Conservation (phyloP, 2,113 vertebrate species). For the Phaetusa simplex region DNA sequence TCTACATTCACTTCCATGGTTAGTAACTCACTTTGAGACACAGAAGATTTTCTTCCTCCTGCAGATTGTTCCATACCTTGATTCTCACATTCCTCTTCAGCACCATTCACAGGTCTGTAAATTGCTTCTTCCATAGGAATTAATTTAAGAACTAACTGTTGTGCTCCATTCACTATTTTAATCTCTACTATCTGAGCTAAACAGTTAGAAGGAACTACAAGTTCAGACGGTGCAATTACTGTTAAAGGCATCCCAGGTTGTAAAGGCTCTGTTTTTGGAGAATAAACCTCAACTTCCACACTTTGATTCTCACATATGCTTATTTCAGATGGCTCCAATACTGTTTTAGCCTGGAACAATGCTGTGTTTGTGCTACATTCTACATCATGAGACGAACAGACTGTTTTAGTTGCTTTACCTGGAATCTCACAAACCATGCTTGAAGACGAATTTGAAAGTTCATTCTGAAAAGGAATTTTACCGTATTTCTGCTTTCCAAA, state of each 20-base stretch:
- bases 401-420: not conserved
- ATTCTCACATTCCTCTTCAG: not conserved
- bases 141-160: conserved; percentile 88
- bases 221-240: conserved; percentile 85
- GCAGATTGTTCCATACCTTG: not conserved
- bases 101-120: not conserved
- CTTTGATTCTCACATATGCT: conserved; percentile 58
- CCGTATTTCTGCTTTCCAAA: conserved; percentile 3
- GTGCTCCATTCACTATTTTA: conserved; percentile 88
- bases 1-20: conserved; percentile 15
- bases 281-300: conserved; percentile 80
- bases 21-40: conserved; percentile 1
- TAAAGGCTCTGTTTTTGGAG: conserved; percentile 78
- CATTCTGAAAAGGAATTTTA: conserved; percentile 12
- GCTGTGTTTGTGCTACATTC: conserved; percentile 37
- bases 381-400: not conserved
- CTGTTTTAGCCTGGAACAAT: conserved; percentile 17
- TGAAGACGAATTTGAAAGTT: conserved; percentile 12
- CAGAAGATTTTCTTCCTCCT: not conserved
- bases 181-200: conserved; percentile 92
- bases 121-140: conserved; percentile 78
- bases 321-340: conserved; percentile 13
- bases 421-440: conserved; percentile 7
- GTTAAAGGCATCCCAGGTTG: conserved; percentile 87
- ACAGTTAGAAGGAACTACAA: conserved; percentile 89